Conservation (phyloP, 1,140 invertebrate species). For the Phortica variegata region DNA sequence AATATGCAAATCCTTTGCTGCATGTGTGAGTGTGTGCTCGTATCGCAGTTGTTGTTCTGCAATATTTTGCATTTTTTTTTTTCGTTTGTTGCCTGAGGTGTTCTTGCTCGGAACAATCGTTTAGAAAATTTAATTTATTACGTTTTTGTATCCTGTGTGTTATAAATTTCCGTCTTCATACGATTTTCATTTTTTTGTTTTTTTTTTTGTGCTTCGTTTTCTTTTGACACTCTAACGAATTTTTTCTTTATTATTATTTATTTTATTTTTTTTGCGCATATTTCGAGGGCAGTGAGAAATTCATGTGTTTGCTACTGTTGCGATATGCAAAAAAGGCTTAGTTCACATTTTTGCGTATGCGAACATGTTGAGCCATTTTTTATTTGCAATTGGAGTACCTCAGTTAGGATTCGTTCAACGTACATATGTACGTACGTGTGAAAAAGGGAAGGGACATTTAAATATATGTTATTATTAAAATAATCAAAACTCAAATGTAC, state of each 20-base stretch:
- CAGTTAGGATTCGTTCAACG: too few relatives aligned
- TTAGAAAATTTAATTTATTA: constrained; percentile 55
- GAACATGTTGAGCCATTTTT: too few relatives aligned
- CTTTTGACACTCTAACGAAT: constrained; percentile 1
- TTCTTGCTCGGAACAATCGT: constrained; percentile 35
- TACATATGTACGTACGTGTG: too few relatives aligned
- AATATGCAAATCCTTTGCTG: constrained; percentile 51
- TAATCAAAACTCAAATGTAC: too few relatives aligned
- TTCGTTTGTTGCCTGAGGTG: constrained; percentile 26
- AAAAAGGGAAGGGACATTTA: too few relatives aligned
- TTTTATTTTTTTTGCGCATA: constrained; percentile 28
- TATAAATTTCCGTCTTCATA: too few relatives aligned
- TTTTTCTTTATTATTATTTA: constrained; percentile 19
- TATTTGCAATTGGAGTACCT: too few relatives aligned
- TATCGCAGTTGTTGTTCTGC: constrained; percentile 10
- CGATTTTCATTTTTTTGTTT: constrained; percentile 46
- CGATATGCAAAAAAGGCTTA: constrained; percentile 34
- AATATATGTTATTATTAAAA: too few relatives aligned
- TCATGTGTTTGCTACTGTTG: constrained; percentile 31
- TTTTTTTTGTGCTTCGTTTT: constrained; percentile 35
- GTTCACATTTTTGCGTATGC: constrained; percentile 15
- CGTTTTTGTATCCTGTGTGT: constrained; percentile 16
- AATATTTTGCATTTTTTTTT: constrained; percentile 15
- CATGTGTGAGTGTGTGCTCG: constrained; percentile 33
- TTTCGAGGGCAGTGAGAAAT: constrained; percentile 38